Conservation (phyloP, 2,113 vertebrate species). For the Gasterosteus aculeatus region DNA sequence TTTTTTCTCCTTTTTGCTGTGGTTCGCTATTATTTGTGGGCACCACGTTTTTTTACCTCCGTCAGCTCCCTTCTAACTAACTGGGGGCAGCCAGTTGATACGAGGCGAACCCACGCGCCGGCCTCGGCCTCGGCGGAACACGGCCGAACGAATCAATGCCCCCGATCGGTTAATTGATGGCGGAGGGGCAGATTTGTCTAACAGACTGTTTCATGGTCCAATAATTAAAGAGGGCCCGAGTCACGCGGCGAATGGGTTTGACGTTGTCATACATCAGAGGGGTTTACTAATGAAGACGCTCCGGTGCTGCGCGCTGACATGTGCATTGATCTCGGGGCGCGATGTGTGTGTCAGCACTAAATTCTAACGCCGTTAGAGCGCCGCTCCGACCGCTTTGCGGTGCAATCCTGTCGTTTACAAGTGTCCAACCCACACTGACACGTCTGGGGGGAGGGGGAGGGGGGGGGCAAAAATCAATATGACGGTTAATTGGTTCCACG, state of each 20-base stretch:
- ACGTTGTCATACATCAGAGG: constrained; percentile 21
- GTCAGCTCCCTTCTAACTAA: constrained; percentile 14
- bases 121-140: constrained; percentile 36
- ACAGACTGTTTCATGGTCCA: constrained; percentile 21
- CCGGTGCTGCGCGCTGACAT: constrained; percentile 30
- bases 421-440: constrained; percentile 54
- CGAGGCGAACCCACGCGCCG: constrained; percentile 44
- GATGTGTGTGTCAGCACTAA: constrained; percentile 64
- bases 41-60: neutral
- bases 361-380: constrained; percentile 38
- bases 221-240: constrained; percentile 33
- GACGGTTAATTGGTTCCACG: constrained; percentile 64
- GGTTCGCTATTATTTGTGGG: neutral
- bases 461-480: constrained; percentile 65
- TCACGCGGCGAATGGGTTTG: constrained; percentile 12
- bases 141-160: constrained; percentile 54
- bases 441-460: constrained; percentile 14
- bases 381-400: constrained; percentile 42
- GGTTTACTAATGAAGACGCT: constrained; percentile 36
- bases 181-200: constrained; percentile 23
- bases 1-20: neutral
- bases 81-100: constrained; percentile 43
- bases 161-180: constrained; percentile 59
- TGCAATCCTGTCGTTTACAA: constrained; percentile 67
- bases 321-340: constrained; percentile 48